Evolutionary conservation across 2,113 vertebrate genomes (phyloP).

Genomic region (Oreotrochilus melanogaster): DNA sequence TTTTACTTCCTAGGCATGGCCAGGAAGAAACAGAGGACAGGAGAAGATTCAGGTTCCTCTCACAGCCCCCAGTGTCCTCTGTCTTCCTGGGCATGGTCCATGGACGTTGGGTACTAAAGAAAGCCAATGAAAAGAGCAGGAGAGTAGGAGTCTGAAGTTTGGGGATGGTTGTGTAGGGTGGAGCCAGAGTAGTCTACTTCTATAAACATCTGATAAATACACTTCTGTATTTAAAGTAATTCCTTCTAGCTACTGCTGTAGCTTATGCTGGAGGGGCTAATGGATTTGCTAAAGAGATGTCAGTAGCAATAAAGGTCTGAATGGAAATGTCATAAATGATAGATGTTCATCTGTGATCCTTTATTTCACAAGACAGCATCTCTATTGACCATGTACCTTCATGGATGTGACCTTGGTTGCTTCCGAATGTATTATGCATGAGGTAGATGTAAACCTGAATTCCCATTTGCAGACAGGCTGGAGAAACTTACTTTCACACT

Average conservation of each 20-base stretch:
- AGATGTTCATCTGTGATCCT: not conserved
- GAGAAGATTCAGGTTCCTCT: not conserved
- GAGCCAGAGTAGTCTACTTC: not conserved
- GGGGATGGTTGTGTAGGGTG: not conserved
- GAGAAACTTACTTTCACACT: not conserved
- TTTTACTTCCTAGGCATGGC: not conserved
- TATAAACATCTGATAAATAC: not conserved
- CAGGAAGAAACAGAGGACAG: not conserved
- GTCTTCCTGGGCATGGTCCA: not conserved
- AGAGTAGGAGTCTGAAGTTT: not conserved
- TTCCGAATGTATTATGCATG: conserved; percentile 1
- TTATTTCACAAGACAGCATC: conserved; percentile 17
- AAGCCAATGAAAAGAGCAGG: not conserved
- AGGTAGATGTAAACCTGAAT: not conserved
- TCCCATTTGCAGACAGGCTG: not conserved
- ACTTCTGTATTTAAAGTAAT: not conserved
- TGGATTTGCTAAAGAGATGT: not conserved
- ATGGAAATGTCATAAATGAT: not conserved
- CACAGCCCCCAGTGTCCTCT: not conserved
- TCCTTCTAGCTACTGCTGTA: not conserved
- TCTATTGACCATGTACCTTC: not conserved
- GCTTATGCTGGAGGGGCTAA: not conserved
- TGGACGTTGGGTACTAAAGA: not conserved
- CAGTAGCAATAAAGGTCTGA: not conserved
- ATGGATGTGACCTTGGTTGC: not conserved